phyloP scores from a whole-genome alignment of 2,113 vertebrate species.

The Oncorhynchus clarkii region DNA sequence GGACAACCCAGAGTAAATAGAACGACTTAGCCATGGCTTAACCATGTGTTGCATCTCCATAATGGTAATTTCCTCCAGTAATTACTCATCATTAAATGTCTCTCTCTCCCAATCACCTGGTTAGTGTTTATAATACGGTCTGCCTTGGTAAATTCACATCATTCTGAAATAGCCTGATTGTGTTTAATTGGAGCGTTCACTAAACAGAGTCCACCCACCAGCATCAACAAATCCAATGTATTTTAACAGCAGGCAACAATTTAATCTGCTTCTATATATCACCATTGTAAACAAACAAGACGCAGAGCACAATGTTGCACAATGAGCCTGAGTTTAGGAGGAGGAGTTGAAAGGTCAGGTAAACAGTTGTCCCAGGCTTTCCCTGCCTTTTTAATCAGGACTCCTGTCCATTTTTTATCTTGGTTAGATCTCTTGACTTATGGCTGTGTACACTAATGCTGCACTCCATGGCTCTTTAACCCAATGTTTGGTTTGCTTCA shows the following conservation, averaged over 20 bases:
- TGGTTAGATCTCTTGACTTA: not conserved
- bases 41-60: slow-evolving; percentile 12
- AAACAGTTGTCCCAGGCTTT: slow-evolving; percentile 33
- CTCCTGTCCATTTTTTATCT: too few relatives aligned
- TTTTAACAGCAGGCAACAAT: slow-evolving; percentile 45
- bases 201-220: slow-evolving; percentile 16
- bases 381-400: not conserved
- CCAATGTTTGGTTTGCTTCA: slow-evolving; percentile 26
- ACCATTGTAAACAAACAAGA: slow-evolving; percentile 35
- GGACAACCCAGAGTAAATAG: slow-evolving; percentile 24
- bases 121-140: not conserved
- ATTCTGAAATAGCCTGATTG: slow-evolving; percentile 7
- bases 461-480: slow-evolving; percentile 7
- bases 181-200: slow-evolving; percentile 31
- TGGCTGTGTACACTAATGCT: not conserved
- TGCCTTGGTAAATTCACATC: not conserved
- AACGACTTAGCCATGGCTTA: too few relatives aligned
- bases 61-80: not conserved
- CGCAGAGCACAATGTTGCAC: slow-evolving; percentile 21
- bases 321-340: slow-evolving; percentile 10
- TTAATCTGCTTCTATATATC: slow-evolving; percentile 14
- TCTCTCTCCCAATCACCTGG: slow-evolving; percentile 11
- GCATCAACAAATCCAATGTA: slow-evolving; percentile 42
- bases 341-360: slow-evolving; percentile 40
- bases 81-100: not conserved